Conservation (phyloP, 2,113 vertebrate species). For the human (Homo sapiens) region GRCh38 chr2:147263501-147264000, state of each 20-base stretch:
- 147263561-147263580: not conserved
- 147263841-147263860: no score
- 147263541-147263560: not conserved
- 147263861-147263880: not conserved
- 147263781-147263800: not conserved
- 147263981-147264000: not conserved
- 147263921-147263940: not conserved
- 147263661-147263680: not conserved
- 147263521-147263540: not conserved
- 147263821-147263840: no score
- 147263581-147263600: not conserved
- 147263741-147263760: not conserved
- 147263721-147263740: not conserved
- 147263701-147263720: not conserved
- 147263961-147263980: not conserved
- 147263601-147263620: not conserved
- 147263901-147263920: not conserved
- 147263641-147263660: not conserved
- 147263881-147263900: not conserved
- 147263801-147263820: no score
- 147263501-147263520: not conserved
- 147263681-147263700: not conserved
- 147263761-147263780: not conserved
- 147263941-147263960: not conserved
- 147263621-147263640: not conserved